Base-by-base conservation (phyloP, 2,797 vertebrate species). In the Salarias fasciatus region DNA sequence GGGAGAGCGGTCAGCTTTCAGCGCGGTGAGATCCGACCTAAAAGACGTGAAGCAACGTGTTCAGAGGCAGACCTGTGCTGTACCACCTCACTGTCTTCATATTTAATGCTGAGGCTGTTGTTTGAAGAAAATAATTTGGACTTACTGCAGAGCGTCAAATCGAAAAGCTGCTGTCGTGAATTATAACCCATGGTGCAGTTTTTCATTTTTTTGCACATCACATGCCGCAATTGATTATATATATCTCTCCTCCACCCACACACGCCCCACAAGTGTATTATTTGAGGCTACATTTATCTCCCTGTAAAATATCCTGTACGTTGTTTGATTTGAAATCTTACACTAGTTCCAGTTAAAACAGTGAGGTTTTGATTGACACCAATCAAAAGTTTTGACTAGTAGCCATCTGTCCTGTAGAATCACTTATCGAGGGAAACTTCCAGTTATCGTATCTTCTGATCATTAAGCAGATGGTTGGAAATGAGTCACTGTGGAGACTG, bases 391-490 rank as follows among this genome's bases (percentile, higher is more conserved):
- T 75, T 56, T 9, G 8, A n/a, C 28, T 1, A 0, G 10, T 33
- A 53, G 53, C 37, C 53, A 69, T 76, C 63, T 79, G 57, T 56
- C 64, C 43, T 18, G 54, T 37, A 46, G 55, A 44, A 54, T 60
- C 6, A 46, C 8, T 8, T 2, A n/a, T 15, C 41, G 36, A 9
- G 35, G 24, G 4, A 35, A 69, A 55, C 29, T 70, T 74, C 38
- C 24, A 8, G 14, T 72, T 66, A 69, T 55, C 45, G 45, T 58
- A 44, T 69, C 59, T 56, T 36, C 9, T 58, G 43, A 65, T 74
- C 53, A 70, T 63, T 47, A 53, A 74, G 67, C 74, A 82, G 80
- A 76, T 79, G 75, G 69, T 72, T 77, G 30, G 33, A 57, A 41
- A 75, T 75, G 73, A 75, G 44, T 73, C 75, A 71, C 51, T 38